These are phyloP conservation scores for Genyomyrus donnyi DNA, from an alignment of 2,113 vertebrate species.

Conservation along the genomic window DNA sequence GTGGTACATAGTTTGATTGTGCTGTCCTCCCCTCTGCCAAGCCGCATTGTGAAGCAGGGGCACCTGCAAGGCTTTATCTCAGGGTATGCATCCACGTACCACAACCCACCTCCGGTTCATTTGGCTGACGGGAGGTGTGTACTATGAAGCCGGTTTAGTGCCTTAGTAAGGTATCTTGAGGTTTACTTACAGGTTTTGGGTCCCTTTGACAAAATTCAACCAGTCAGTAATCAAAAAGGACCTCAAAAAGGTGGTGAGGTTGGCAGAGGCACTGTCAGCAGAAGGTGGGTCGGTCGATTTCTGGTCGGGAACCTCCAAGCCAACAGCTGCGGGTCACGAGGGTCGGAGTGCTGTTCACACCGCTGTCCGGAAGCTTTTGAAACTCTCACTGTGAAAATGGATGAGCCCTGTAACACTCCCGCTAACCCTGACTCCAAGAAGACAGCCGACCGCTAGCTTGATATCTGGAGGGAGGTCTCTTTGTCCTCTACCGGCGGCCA, in stretches of 20 bases:
- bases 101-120: neutral
- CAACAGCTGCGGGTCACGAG: neutral
- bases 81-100: no score
- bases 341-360: neutral
- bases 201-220: neutral
- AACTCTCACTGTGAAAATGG: neutral
- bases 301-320: neutral
- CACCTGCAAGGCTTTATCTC: no score
- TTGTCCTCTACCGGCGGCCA: neutral
- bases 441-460: neutral
- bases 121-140: neutral
- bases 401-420: neutral
- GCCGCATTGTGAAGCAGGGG: no score
- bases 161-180: neutral
- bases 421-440: neutral
- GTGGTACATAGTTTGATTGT: neutral
- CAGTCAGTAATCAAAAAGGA: neutral
- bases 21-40: neutral
- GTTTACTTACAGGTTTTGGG: neutral
- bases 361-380: neutral
- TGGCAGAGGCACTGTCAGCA: neutral
- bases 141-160: neutral
- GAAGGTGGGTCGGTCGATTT: neutral
- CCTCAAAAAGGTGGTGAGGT: neutral
- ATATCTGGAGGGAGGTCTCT: neutral